Base-by-base conservation (phyloP, 2,113 vertebrate genomes). In the Trogon surrucura region DNA sequence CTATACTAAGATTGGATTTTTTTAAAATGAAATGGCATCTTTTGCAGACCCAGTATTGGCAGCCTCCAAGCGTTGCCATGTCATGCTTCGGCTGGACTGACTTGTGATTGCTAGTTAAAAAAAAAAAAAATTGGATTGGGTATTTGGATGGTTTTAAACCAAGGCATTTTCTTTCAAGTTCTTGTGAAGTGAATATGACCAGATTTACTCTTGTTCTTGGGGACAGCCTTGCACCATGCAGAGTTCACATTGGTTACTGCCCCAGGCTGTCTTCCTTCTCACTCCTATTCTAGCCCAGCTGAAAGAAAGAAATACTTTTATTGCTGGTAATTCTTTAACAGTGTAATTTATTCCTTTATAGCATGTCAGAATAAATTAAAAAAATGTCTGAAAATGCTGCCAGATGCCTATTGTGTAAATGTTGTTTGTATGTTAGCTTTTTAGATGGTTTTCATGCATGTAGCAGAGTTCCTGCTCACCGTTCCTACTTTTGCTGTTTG, bases 311-410 rank as follows among this genome's bases (percentile, higher is more conserved):
- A 97, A 91, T 97, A 97, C 94, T 98, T 98, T 98, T 98, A 97
- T 73, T 97, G 97, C 98, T 97, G 96, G 96, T 97, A 97, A 97
- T 98, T 98, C 98, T 98, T 96, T 97, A 98, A 97, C 97, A 98
- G 97, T 98, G 98, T 99, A 98, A 99, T 98, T 98, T 98, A 98
- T 98, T 99, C 98, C 98, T 98, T 98, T 98, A 98, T 98, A 98
- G 98, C 98, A 98, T 98, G 98, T 98, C 98, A 97, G 97, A 98
- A 98, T 98, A 98, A 99, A 98, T 98, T 98, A 97, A 97, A 98
- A 97, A 98, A 97, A 97, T 96, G 97, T 98, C 97, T 98, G 97
- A 98, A 98, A 98, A 98, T 98, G 97, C 97, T 98, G 98, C 98
- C 97, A 95, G 97, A 97, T 96, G 97, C 98, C 97, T 98, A 95